Evolutionary conservation across 1,140 invertebrate genomes (phyloP).

Genomic region (Aphis craccivora): DNA sequence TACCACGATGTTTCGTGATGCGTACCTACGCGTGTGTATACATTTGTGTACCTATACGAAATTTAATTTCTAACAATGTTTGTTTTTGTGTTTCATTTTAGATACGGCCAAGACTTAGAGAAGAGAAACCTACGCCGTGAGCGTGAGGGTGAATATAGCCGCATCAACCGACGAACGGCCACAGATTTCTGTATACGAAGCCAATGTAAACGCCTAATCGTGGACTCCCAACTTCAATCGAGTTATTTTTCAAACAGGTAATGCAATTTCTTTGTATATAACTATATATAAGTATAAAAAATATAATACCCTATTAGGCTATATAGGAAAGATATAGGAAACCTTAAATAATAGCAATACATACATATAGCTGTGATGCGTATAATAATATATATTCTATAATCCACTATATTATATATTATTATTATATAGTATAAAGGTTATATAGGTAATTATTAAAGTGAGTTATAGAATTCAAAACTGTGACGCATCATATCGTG

Average conservation of each 20-base stretch:
- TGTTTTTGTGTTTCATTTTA: background rate
- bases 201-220: constrained; percentile 57
- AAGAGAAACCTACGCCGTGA: background rate
- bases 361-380: too few species aligned
- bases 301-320: background rate
- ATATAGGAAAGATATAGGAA: background rate
- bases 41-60: background rate
- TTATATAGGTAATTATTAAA: too few species aligned
- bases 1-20: background rate
- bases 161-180: background rate
- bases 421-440: too few species aligned
- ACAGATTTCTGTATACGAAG: constrained; percentile 39
- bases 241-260: constrained; percentile 55
- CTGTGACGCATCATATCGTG: too few species aligned
- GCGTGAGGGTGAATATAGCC: background rate
- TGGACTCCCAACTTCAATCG: constrained; percentile 56
- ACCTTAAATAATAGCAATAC: background rate
- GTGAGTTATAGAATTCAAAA: too few species aligned
- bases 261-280: background rate
- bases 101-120: constrained; percentile 43
- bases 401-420: background rate
- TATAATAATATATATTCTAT: too few species aligned
- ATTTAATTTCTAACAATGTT: background rate
- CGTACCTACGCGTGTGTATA: background rate
- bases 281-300: too few species aligned